Evolutionary conservation across 2,888 invertebrate genomes (phyloP).

Genomic region (Andrena minutula): DNA sequence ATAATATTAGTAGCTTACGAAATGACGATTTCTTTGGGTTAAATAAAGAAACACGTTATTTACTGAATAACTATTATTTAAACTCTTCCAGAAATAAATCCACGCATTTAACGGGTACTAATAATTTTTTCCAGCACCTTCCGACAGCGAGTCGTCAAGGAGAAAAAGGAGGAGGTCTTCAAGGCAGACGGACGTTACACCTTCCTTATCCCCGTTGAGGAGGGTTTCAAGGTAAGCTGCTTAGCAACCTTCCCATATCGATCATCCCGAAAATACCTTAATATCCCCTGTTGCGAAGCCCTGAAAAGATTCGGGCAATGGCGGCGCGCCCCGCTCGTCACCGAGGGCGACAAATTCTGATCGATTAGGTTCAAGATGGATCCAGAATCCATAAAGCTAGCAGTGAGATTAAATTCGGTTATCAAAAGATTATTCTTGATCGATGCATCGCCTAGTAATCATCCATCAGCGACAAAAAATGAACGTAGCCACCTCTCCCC

Average conservation of each 20-base stretch:
- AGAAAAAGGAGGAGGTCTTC: constrained; percentile 91
- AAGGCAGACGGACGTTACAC: constrained; percentile 93
- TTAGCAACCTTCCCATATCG: constrained; percentile 63
- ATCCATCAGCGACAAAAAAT: neutral
- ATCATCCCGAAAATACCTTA: constrained; percentile 58
- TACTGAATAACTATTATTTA: too few relatives aligned
- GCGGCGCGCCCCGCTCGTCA: constrained; percentile 17
- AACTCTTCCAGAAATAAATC: neutral
- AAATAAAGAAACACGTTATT: too few relatives aligned
- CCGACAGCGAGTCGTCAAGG: constrained; percentile 90
- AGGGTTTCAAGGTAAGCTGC: constrained; percentile 92
- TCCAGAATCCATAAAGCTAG: constrained; percentile 11
- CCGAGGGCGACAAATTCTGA: constrained; percentile 43
- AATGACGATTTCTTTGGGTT: neutral
- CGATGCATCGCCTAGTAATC: neutral
- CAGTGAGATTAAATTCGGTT: neutral
- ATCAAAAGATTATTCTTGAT: neutral
- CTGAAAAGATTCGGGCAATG: constrained; percentile 39
- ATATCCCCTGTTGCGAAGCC: constrained; percentile 53
- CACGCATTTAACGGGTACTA: constrained; percentile 27
- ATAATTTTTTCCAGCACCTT: constrained; percentile 87
- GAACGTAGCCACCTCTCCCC: neutral
- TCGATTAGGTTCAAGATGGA: constrained; percentile 25
- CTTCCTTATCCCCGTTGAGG: constrained; percentile 96
- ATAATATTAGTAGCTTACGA: too few relatives aligned